Evolutionary conservation across 2,888 invertebrate species (phyloP).

Genomic region (Rhopalosiphum nymphaeae): DNA sequence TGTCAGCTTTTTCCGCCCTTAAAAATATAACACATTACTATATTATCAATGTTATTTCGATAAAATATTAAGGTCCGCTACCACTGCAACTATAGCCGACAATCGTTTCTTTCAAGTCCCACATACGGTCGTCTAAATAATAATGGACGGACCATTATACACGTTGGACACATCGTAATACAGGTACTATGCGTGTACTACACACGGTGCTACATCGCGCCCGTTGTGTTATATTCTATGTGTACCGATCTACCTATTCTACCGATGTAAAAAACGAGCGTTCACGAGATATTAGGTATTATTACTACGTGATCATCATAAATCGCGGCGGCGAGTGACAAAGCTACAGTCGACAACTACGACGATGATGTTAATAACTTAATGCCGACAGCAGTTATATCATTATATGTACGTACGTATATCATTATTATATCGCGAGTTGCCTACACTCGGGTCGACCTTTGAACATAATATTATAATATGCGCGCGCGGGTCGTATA

Average conservation of each 20-base stretch:
- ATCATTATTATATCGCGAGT: background rate
- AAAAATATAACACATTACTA: background rate
- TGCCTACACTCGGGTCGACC: background rate
- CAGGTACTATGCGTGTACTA: background rate
- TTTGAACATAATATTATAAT: background rate
- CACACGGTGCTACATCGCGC: background rate
- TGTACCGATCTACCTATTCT: background rate
- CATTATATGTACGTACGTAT: background rate
- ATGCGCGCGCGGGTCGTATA: background rate
- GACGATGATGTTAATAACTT: background rate
- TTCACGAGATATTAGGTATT: background rate
- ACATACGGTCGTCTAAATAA: background rate
- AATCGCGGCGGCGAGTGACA: constrained; percentile 2
- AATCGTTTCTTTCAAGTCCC: background rate
- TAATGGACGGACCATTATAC: background rate
- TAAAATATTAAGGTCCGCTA: background rate
- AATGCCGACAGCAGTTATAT: background rate
- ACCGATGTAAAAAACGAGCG: background rate
- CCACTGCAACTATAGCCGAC: background rate
- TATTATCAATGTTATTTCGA: background rate
- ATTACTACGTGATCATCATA: constrained; percentile 2
- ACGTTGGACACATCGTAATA: background rate
- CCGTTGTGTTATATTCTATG: background rate
- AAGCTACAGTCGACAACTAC: background rate
- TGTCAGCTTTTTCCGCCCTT: no score